Evolutionary conservation across 2,797 vertebrate species (phyloP).

Genomic region (Pseudochirops cupreus): DNA sequence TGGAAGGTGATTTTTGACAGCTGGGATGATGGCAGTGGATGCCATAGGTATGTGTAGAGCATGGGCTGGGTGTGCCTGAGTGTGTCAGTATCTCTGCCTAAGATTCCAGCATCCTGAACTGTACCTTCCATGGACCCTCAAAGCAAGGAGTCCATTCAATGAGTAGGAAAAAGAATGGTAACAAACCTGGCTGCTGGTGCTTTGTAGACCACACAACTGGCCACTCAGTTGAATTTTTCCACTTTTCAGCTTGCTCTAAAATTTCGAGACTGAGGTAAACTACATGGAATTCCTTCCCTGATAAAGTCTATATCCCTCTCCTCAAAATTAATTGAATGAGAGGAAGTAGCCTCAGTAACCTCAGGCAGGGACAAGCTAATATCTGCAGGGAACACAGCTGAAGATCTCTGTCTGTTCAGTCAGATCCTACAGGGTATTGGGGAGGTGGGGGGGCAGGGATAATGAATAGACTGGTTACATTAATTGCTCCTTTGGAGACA

Average conservation of each 20-base stretch:
- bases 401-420: too few species aligned
- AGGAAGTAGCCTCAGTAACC: fast-evolving
- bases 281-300: neutral
- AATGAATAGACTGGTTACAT: neutral
- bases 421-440: neutral
- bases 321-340: neutral
- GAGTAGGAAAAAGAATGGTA: neutral
- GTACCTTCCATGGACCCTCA: neutral
- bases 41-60: neutral
- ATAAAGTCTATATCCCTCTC: neutral
- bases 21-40: neutral
- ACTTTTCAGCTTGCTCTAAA: neutral
- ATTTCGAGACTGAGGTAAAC: neutral
- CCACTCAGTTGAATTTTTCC: neutral
- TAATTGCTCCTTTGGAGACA: neutral
- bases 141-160: neutral
- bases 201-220: neutral
- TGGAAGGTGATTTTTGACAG: neutral
- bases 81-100: neutral
- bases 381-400: neutral
- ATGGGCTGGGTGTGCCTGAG: neutral
- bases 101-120: neutral
- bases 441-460: neutral
- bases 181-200: neutral
- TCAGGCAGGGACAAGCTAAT: too few species aligned